Percentiles rank a stretch among this genome's conserved stretches.
Conservation (phyloP, 37 sponge, comb jelly and placozoan species). For the Spongilla lacustris region DNA sequence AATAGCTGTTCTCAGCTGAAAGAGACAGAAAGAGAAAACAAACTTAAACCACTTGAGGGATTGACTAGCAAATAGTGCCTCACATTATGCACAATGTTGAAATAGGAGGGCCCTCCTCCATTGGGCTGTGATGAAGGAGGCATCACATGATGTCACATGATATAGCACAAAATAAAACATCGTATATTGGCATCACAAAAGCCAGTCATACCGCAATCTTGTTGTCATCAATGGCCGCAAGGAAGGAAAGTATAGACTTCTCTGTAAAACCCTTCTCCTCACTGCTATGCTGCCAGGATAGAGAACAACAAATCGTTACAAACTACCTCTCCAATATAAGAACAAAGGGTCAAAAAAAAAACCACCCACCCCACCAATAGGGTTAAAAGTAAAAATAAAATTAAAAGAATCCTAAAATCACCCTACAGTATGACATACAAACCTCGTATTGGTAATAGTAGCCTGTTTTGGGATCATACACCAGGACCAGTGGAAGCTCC, state of each 20-base stretch:
- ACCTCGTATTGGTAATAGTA: conserved; percentile 38
- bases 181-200: too few relatives aligned
- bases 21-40: neutral
- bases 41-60: neutral
- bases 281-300: neutral
- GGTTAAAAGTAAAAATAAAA: neutral
- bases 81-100: neutral
- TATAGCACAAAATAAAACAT: too few relatives aligned
- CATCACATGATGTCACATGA: neutral
- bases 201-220: conserved; percentile 16
- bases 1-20: neutral
- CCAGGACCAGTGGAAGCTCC: conserved; percentile 36
- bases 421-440: neutral
- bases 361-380: neutral
- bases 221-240: neutral
- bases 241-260: neutral
- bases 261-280: conserved; percentile 26
- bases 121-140: neutral
- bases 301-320: neutral
- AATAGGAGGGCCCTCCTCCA: neutral
- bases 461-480: conserved; percentile 50
- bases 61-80: neutral
- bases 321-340: neutral
- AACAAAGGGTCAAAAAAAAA: too few relatives aligned
- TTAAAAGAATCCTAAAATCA: neutral